Conservation (phyloP, 1,140 invertebrate species). For the Aphis gossypii region DNA sequence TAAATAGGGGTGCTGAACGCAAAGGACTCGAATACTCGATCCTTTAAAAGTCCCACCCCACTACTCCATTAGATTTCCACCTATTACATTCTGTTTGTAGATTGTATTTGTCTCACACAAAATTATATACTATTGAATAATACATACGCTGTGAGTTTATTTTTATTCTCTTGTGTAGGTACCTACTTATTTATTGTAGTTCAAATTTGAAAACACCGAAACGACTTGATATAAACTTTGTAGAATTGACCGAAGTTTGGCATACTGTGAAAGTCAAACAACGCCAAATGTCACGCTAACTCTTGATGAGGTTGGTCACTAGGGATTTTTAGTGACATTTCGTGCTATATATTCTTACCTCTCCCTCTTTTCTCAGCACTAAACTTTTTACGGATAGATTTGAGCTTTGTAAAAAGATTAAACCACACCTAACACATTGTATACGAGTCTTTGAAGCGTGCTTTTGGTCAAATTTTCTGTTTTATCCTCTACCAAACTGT, state of each 20-base stretch:
- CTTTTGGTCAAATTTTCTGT: not conserved
- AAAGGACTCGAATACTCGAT: not conserved
- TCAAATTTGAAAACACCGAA: not conserved
- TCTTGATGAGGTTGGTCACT: not conserved
- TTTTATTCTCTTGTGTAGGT: not conserved
- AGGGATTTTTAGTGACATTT: not conserved
- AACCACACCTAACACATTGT: not conserved
- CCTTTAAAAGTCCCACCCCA: not conserved
- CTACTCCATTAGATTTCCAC: not conserved
- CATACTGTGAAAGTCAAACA: not conserved
- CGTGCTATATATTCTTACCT: not conserved
- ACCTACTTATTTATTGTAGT: not conserved
- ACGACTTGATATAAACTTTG: slow-evolving; percentile 2
- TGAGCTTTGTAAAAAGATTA: slow-evolving; percentile 12
- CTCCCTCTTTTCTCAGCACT: not conserved
- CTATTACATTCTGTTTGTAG: not conserved
- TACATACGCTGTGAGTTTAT: not conserved
- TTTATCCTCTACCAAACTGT: not conserved
- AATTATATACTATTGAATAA: not conserved
- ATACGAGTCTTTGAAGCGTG: not conserved
- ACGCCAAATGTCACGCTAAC: not conserved
- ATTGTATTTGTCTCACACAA: not conserved
- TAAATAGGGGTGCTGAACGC: not conserved
- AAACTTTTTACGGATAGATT: not conserved
- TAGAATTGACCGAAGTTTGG: not conserved